phyloP scores from a whole-genome alignment of 2,888 invertebrate species.

The Dynastes hyllus region DNA sequence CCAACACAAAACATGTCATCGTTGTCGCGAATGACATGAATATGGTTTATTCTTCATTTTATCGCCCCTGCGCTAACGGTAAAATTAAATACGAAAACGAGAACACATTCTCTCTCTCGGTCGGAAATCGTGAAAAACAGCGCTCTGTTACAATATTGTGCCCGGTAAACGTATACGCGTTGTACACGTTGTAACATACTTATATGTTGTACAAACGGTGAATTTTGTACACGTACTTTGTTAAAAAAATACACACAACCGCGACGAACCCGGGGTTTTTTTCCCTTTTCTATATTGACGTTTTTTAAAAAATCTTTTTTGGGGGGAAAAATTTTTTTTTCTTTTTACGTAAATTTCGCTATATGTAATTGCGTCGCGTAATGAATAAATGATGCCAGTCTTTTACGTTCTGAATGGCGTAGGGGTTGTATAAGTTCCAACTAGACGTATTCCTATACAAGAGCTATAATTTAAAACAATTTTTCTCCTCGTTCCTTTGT shows the following conservation, averaged over 20 bases:
- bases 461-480: too few species aligned
- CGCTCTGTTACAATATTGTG: neutral
- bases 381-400: conserved; percentile 9
- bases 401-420: neutral
- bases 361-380: neutral
- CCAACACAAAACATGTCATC: conserved; percentile 28
- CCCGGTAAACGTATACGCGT: neutral
- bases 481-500: too few species aligned
- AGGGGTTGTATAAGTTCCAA: too few species aligned
- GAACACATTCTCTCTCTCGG: neutral
- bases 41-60: conserved; percentile 39
- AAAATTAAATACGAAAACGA: conserved; percentile 32
- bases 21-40: conserved; percentile 33
- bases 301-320: too few species aligned
- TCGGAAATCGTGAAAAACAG: conserved; percentile 27
- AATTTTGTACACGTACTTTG: too few species aligned
- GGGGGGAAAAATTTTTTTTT: too few species aligned
- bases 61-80: conserved; percentile 17
- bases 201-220: neutral
- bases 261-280: neutral
- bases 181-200: neutral
- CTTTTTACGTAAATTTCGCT: too few species aligned
- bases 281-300: conserved; percentile 3
- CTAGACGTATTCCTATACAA: too few species aligned
- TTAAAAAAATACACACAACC: too few species aligned